Base-by-base conservation (phyloP, 2,888 invertebrate species). In the Leptopilina syphax region DNA sequence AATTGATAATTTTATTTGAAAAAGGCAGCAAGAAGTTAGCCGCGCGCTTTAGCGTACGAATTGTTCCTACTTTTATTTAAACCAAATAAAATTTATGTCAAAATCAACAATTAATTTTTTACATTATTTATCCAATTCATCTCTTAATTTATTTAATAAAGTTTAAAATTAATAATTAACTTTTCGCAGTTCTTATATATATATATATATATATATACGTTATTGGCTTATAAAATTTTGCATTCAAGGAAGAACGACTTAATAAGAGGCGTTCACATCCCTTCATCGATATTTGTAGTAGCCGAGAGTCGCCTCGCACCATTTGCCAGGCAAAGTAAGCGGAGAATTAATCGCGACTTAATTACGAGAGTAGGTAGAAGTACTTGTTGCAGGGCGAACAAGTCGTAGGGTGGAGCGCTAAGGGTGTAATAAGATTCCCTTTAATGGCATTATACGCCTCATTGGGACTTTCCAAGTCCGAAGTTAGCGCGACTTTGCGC, bases 371-470 rank as follows among this genome's bases (percentile, higher is more conserved):
- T 85, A 83, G 87, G 81, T 65, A 76, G 67, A 85, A 85, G 84
- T 89, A 89, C 90, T 90, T 88, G 90, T 90, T 89, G 90, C 89
- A 86, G 89, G 82, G 83, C 84, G 86, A 82, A 84, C 84, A 85
- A 86, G 85, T 85, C 82, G 79, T 79, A 81, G 80, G 84, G 81
- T 86, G 84, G 86, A 85, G 86, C 85, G 87, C 87, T 87, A 89
- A 85, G 87, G 88, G 85, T 88, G 89, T 91, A 91, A 92, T 90
- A 90, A 92, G 91, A 91, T 92, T 91, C 87, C 88, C 90, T 91
- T 90, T 91, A 92, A 92, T 91, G 91, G 91, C 90, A 88, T 91
- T 92, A 92, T 90, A 92, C 90, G 92, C 90, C 92, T 92, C 92
- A 92, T 92, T 92, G 92, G 89, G 88, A 91, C 90, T 92, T 90